Base-by-base conservation (phyloP, 92 coral and sea anemone species). In the Desmophyllum pertusum region DNA sequence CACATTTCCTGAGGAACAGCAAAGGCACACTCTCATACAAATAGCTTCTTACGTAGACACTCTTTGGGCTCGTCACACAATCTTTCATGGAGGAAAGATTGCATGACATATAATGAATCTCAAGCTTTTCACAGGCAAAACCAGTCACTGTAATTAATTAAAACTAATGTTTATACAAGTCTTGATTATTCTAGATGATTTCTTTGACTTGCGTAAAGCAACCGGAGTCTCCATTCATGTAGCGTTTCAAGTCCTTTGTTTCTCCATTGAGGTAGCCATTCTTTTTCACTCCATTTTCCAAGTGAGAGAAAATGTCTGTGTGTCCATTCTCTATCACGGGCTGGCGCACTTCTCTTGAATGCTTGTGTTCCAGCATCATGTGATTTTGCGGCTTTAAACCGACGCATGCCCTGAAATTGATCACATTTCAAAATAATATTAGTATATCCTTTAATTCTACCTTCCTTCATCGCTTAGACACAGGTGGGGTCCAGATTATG, bases 361-460 rank as follows among this genome's bases (percentile, higher is more conserved):
- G 98, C 79, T 96, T 96, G 90, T 96, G 93, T 70, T 96, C 99
- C 52, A 96, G 77, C 70, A 79, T 71, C 99, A 96, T 96, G 83
- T 96, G 95, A 77, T 96, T 96, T 62, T 94, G 99, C 4, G 99
- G 99, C 81, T 93, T 91, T 48, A 96, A 91, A 11, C 99, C 99
- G 45, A 96, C 91, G 71, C 99, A 96, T n/a, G 99, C 99, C 75
- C 99, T 83, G 73, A 46, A 61, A 73, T n/a, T n/a, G n/a, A n/a
- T 66, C 35, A 74, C 23, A 36, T 66, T 65, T 66, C 41, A 31
- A 30, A 65, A 65, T 65, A 35, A 30, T 65, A 13, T 6, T 45
- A 45, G 14, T 6, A 45, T n/a, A n/a, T n/a, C n/a, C n/a, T n/a
- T n/a, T n/a, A n/a, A n/a, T n/a, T n/a, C n/a, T n/a, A n/a, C n/a